Base-by-base conservation (phyloP, 2,888 invertebrate genomes). In the Volucella inflata region DNA sequence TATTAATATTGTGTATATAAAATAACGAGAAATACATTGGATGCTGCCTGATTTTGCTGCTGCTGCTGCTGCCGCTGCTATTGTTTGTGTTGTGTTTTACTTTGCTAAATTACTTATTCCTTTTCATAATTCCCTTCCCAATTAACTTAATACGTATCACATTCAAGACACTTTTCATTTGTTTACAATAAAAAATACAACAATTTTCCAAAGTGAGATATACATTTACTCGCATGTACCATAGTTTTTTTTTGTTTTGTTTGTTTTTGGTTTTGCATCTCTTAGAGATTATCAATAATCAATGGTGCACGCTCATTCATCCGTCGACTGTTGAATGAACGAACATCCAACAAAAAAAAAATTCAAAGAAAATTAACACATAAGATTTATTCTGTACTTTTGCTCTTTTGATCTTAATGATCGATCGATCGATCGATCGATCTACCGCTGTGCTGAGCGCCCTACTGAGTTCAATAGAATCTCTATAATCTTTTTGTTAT, bases 11-110 rank as follows among this genome's bases (percentile, higher is more conserved):
- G 44, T 85, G 71, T 85, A 72, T 81, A 74, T 75, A 84, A 84
- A 84, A 80, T 84, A 84, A 84, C 74, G 72, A 77, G 76, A 77
- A 81, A 77, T 85, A 81, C 81, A 85, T 81, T 85, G 81, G 85
- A 77, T 81, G 71, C 62, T 82, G 77, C 67, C 67, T 77, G 82
- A 82, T 77, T 60, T 53, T 62, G 74, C 65, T 71, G 74, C 44
- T 68, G 72, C 48, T 78, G 57, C 42, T 77, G 11, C 30, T 48
- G 46, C 8, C 17, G 36, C 51, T 79, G 14, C 8, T 44, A 16
- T n/a, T 30, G 44, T 65, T 40, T 78, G 55, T 11, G 12, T 8
- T 42, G 30, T 36, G 30, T 42, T 10, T 11, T 51, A 11, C 30
- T 36, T 53, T 30, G n/a, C 14, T 53, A 16, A 10, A 16, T 55